phyloP scores from a whole-genome alignment of 1,140 invertebrate species.

The Cotesia glomerata region DNA sequence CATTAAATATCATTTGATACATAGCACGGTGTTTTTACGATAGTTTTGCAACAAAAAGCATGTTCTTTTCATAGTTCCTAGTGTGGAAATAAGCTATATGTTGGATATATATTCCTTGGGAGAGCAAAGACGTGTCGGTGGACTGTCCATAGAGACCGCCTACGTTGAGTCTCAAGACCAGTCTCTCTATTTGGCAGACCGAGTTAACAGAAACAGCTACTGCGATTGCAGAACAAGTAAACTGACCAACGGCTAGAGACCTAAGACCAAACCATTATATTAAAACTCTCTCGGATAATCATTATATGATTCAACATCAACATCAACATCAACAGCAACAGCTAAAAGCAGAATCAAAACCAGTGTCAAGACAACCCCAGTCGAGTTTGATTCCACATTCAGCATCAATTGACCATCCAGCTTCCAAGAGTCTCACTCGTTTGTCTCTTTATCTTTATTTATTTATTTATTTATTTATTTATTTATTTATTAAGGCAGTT shows the following conservation, averaged over 20 bases:
- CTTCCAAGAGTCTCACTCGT: background rate
- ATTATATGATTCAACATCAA: too few relatives aligned
- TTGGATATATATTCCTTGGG: too few relatives aligned
- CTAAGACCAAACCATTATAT: too few relatives aligned
- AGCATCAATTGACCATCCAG: too few relatives aligned
- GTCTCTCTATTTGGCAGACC: constrained; percentile 34
- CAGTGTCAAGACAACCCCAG: too few relatives aligned
- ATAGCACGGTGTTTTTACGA: constrained; percentile 6
- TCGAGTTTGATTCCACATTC: too few relatives aligned
- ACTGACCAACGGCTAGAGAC: background rate
- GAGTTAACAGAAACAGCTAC: background rate
- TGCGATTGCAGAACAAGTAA: background rate
- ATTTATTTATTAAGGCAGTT: too few relatives aligned
- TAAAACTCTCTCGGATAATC: too few relatives aligned
- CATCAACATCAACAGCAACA: too few relatives aligned
- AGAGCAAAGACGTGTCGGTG: constrained; percentile 22
- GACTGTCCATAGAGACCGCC: constrained; percentile 31
- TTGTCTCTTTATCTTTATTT: background rate
- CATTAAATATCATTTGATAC: constrained; percentile 17
- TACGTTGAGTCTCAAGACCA: constrained; percentile 32
- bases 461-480: background rate
- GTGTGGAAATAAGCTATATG: background rate
- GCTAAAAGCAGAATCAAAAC: too few relatives aligned
- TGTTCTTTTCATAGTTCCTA: constrained; percentile 24
- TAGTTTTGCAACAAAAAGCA: background rate